These are phyloP conservation scores for Zaprionus ornatus DNA, from an alignment of 1,140 invertebrate genomes.

Conservation along the genomic window DNA sequence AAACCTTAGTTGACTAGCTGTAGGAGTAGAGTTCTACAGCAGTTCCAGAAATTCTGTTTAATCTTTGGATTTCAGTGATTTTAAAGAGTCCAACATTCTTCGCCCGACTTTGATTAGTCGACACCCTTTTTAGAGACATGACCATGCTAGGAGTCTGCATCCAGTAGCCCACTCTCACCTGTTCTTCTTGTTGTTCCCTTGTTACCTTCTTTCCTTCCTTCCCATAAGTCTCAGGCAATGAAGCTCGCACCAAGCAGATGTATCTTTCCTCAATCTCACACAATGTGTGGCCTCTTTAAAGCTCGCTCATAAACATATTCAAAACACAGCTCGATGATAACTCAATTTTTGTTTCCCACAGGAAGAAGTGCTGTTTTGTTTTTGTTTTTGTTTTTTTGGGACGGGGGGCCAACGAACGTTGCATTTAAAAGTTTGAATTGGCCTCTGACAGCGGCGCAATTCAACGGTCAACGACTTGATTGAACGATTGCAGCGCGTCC, in stretches of 20 bases:
- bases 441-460: constrained; percentile 22
- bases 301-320: neutral
- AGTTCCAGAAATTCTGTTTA: no score
- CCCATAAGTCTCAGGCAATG: neutral
- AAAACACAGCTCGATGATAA: constrained; percentile 5
- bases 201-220: no score
- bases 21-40: no score
- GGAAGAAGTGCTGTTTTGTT: neutral
- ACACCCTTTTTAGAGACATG: no score
- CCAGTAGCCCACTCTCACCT: no score
- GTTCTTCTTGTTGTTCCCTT: no score
- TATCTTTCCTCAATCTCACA: neutral
- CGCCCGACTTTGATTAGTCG: no score
- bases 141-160: no score
- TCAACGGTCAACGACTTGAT: constrained; percentile 38
- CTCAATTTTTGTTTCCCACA: constrained; percentile 29
- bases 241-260: neutral
- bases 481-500: constrained; percentile 29
- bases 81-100: no score
- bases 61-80: no score
- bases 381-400: neutral
- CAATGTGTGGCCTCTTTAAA: constrained; percentile 1
- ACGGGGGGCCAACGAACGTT: constrained; percentile 22
- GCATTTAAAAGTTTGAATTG: constrained; percentile 41
- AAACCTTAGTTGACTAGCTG: neutral